These are phyloP conservation scores for Polia nebulosa DNA, from an alignment of 2,888 invertebrate genomes.

Conservation along the genomic window DNA sequence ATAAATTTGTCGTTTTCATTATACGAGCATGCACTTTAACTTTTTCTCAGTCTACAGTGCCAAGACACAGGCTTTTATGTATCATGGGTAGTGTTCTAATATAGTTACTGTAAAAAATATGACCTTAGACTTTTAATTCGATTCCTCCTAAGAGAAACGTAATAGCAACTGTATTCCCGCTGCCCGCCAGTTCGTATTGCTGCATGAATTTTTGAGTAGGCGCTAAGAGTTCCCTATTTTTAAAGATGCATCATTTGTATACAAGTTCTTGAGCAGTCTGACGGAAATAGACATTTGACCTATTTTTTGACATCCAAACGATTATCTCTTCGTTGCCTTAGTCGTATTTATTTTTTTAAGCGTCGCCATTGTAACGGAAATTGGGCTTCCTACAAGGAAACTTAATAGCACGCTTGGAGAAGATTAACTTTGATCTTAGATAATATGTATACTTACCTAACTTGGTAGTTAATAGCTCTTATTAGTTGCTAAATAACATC, in stretches of 20 bases:
- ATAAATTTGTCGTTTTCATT: too few species aligned
- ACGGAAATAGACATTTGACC: slow-evolving; percentile 56
- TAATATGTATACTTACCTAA: slow-evolving; percentile 14
- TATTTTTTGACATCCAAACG: slow-evolving; percentile 52
- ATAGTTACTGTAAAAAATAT: not conserved
- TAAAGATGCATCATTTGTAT: slow-evolving; percentile 17
- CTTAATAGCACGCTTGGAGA: slow-evolving; percentile 52
- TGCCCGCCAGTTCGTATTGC: slow-evolving; percentile 4
- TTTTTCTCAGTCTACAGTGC: too few species aligned
- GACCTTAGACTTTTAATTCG: not conserved
- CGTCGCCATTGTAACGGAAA: slow-evolving; percentile 51
- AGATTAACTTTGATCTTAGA: slow-evolving; percentile 60
- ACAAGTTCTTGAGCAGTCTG: slow-evolving; percentile 28
- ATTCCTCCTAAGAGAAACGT: slow-evolving; percentile 21
- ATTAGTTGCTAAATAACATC: slow-evolving; percentile 20
- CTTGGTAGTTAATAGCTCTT: slow-evolving; percentile 24
- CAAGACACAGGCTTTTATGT: too few species aligned
- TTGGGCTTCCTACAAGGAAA: slow-evolving; percentile 43
- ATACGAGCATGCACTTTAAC: too few species aligned
- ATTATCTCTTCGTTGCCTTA: slow-evolving; percentile 29
- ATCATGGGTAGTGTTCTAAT: slow-evolving; percentile 2
- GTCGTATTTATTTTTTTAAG: slow-evolving; percentile 33
- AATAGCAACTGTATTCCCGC: slow-evolving; percentile 36
- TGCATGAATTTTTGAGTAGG: slow-evolving; percentile 24
- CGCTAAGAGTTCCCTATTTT: slow-evolving; percentile 34